Base-by-base conservation (phyloP, 1,140 invertebrate genomes). In the Carposina sasakii region DNA sequence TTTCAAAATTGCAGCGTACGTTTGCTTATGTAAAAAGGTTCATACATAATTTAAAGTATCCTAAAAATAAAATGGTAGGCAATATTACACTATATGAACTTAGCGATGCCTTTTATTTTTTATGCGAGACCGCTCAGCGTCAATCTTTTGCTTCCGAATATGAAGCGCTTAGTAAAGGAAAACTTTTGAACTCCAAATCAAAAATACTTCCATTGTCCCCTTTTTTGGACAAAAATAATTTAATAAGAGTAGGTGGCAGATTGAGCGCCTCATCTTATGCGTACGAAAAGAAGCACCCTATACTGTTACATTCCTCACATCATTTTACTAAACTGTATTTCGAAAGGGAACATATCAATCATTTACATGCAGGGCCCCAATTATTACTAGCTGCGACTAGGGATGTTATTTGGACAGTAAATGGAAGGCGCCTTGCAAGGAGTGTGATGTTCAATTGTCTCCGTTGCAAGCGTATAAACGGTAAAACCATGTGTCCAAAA, bases 201-300 rank as follows among this genome's bases (percentile, higher is more conserved):
- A n/a, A n/a, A n/a, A n/a, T n/a, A n/a, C n/a, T n/a, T n/a, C n/a
- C n/a, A n/a, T n/a, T n/a, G n/a, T n/a, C n/a, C n/a, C n/a, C n/a
- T n/a, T n/a, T n/a, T n/a, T n/a, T n/a, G n/a, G n/a, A n/a, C n/a
- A n/a, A n/a, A n/a, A n/a, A n/a, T n/a, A 26, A 45, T 37, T 30
- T 47, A 5, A 76, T 45, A 16, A 3, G 6, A 20, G 42, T 45
- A 13, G 42, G 42, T 4, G 42, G 42, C 3, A n/a, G 30, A 2
- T 13, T 45, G 2, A 12, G n/a, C 5, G 23, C 24, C 20, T 30
- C 42, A 31, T 1, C 2, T 4, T 45, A 33, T 12, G 9, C 26
- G 2, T 45, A 19, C 13, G 42, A 45, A 45, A 45, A 45, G 42
- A 45, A 19, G 13, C 42, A 45, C 13, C 42, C 42, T 3, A 31